Base-by-base conservation (phyloP, 2,888 invertebrate genomes). In the Drosophila birchii region DNA sequence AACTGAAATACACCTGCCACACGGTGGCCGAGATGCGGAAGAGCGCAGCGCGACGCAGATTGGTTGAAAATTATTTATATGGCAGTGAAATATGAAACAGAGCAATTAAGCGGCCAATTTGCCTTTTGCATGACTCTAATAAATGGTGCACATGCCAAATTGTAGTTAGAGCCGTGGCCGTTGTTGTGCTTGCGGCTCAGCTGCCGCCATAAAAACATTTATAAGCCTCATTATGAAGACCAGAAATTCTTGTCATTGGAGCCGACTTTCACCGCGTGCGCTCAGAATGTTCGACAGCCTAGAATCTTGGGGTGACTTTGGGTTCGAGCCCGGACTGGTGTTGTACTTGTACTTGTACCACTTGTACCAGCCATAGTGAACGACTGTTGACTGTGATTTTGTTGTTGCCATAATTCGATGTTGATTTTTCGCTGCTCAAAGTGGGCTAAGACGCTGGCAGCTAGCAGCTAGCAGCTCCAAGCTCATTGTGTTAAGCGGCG, bases 151-250 rank as follows among this genome's bases (percentile, higher is more conserved):
- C 83, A 86, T 79, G 88, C 88, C 85, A 88, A 83, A 83, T 86
- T 83, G 78, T 83, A 75, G 80, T 76, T 76, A 79, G 75, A 75
- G 60, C 75, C 69, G 23, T 23, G 58, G 44, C 59, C 23, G 43
- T 74, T 80, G 78, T 77, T 82, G 58, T 73, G 77, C 67, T 70
- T 78, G 56, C 74, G 57, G 73, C 80, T 81, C 55, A 86, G 75
- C 80, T 61, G 75, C 75, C 54, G 54, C 85, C 88, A 86, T 88
- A 88, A 86, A 85, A 88, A 80, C 79, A 84, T 89, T 85, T 89
- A 85, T 85, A 84, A 84, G 89, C 77, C 86, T 88, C 85, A 86
- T 89, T 85, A 88, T 89, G 79, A 80, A 83, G 86, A 88, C 85
- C 78, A 86, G 88, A 89, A 86, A 86, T 88, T 88, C 88, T 86